These are phyloP conservation scores for Catocala sponsa DNA, from an alignment of 2,888 invertebrate species.

Conservation along the genomic window DNA sequence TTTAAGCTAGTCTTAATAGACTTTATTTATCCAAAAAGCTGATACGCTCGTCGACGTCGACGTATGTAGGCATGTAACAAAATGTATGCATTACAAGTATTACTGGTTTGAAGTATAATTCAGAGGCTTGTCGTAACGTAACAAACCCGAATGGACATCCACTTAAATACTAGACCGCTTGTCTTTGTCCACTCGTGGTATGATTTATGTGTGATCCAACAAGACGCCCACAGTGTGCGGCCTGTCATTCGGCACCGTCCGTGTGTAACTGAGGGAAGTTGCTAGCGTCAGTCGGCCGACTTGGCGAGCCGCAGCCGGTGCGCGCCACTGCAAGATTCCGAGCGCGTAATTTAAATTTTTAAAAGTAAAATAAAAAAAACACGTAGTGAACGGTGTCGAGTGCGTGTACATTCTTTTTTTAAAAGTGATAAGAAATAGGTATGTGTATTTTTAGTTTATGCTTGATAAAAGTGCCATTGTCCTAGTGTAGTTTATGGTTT, in stretches of 20 bases:
- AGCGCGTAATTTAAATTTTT: constrained; percentile 30
- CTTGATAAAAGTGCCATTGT: constrained; percentile 13
- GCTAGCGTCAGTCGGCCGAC: constrained; percentile 48
- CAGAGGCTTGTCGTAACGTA: constrained; percentile 28
- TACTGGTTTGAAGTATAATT: constrained; percentile 15
- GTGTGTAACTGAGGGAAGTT: constrained; percentile 44
- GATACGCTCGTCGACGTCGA: too few relatives aligned
- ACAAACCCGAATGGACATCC: constrained; percentile 30
- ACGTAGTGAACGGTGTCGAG: constrained; percentile 44
- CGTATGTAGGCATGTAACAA: not conserved
- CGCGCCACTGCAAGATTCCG: constrained; percentile 36
- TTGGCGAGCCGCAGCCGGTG: constrained; percentile 52
- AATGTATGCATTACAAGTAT: constrained; percentile 11
- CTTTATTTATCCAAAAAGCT: too few relatives aligned
- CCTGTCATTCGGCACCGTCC: constrained; percentile 51
- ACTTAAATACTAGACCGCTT: constrained; percentile 42
- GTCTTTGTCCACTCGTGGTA: constrained; percentile 38
- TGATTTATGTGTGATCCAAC: constrained; percentile 46
- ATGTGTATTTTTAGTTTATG: constrained; percentile 37
- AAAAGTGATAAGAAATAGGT: constrained; percentile 46
- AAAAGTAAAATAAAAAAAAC: constrained; percentile 25
- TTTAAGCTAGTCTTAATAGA: too few relatives aligned
- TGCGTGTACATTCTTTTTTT: constrained; percentile 42
- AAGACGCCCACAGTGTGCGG: constrained; percentile 42
- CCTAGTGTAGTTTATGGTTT: constrained; percentile 2